Evolutionary conservation across 2,888 invertebrate species (phyloP).

Genomic region (Colostygia pectinataria): DNA sequence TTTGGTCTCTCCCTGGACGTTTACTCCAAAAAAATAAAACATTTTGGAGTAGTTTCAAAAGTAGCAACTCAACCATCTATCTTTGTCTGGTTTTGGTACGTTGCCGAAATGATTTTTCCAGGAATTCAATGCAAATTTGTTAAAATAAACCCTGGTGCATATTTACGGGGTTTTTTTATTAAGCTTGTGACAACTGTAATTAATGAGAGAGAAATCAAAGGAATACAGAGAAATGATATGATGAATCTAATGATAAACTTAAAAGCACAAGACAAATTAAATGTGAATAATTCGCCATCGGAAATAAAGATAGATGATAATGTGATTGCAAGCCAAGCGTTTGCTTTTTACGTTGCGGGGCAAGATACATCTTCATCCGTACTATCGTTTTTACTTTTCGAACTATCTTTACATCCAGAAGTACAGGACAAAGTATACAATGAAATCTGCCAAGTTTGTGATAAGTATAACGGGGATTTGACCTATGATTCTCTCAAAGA

Average conservation of each 20-base stretch:
- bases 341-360: slow-evolving; percentile 56
- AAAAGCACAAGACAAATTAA: slow-evolving; percentile 43
- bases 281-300: slow-evolving; percentile 33
- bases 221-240: slow-evolving; percentile 45
- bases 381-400: slow-evolving; percentile 40
- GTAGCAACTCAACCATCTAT: slow-evolving; percentile 6
- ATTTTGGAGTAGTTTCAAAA: slow-evolving; percentile 15
- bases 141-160: slow-evolving; percentile 9
- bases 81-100: slow-evolving; percentile 15
- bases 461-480: slow-evolving; percentile 30
- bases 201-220: slow-evolving; percentile 13
- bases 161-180: slow-evolving; percentile 7
- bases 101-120: slow-evolving; percentile 16
- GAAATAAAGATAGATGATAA: slow-evolving; percentile 48
- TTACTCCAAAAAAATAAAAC: slow-evolving; percentile 17
- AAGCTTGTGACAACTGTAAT: slow-evolving; percentile 14
- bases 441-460: slow-evolving; percentile 33
- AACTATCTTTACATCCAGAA: slow-evolving; percentile 35
- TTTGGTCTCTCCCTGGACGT: slow-evolving; percentile 23
- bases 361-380: slow-evolving; percentile 62
- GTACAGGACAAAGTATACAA: slow-evolving; percentile 34
- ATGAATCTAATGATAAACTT: slow-evolving; percentile 52
- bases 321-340: slow-evolving; percentile 48
- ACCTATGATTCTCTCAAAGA: slow-evolving; percentile 47
- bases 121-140: slow-evolving; percentile 11